Conservation (phyloP, 2,797 vertebrate genomes). For the Sitta carolinensis region DNA sequence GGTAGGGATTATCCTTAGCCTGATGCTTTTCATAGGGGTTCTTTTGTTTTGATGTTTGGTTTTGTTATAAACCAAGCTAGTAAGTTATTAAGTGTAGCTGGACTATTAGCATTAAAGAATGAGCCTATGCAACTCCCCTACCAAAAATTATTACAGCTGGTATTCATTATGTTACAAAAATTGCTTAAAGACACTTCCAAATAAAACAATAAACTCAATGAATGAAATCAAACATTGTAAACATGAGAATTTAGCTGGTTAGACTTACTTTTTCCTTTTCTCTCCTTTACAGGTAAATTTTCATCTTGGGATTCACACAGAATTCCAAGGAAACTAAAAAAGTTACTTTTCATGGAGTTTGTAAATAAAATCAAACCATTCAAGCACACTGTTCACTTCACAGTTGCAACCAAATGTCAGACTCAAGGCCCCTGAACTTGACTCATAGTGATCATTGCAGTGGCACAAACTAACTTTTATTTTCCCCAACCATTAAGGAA, state of each 20-base stretch:
- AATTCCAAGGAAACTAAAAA: background rate
- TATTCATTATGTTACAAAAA: background rate
- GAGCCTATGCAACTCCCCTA: background rate
- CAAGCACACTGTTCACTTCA: background rate
- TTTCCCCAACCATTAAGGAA: background rate
- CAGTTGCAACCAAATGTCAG: background rate
- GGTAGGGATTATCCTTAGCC: background rate
- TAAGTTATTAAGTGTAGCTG: background rate
- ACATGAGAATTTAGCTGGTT: background rate
- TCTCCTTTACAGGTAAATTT: conserved; percentile 25
- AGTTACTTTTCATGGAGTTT: background rate
- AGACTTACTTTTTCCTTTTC: background rate
- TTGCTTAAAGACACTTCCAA: background rate
- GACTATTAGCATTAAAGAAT: background rate
- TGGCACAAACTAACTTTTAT: background rate
- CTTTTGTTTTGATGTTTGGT: background rate
- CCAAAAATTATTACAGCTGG: background rate
- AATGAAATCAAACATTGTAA: background rate
- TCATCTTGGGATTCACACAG: background rate
- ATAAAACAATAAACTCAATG: background rate
- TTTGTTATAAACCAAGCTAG: background rate
- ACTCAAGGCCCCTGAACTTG: background rate
- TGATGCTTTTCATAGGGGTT: background rate
- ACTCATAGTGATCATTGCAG: background rate
- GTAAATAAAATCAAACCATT: background rate